Base-by-base conservation (phyloP, 2,888 invertebrate species). In the Archaeoteleia sp. region DNA sequence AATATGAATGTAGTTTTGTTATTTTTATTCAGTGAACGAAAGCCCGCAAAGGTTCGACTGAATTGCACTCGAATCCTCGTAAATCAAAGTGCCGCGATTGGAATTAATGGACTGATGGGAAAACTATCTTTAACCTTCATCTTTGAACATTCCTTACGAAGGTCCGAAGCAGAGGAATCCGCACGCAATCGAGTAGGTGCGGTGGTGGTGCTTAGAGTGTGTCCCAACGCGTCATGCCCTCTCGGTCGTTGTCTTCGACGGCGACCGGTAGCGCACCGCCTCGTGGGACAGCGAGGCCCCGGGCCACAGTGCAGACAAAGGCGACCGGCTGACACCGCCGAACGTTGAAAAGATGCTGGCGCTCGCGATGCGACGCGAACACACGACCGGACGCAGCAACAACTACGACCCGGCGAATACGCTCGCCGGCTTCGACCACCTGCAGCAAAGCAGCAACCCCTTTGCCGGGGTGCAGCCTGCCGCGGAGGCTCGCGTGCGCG, bases 301-400 rank as follows among this genome's bases (percentile, higher is more conserved):
- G 67, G 67, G 67, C 70, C 71, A 67, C 66, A 72, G 71, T 37
- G 15, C 42, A 51, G 60, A 60, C 73, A 69, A 73, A 74, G 68
- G 70, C 76, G 77, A 79, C 73, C 76, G 78, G 75, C 73, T 65
- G 58, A 69, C 60, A 46, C 37, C 37, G 68, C 60, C 74, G 73
- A 76, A 74, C 75, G 66, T 78, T 76, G 77, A 82, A 82, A 83
- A 83, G 80, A 83, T 83, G 83, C 83, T 83, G 83, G 83, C 83
- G 77, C 83, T 83, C 80, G 83, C 83, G 77, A 83, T 83, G 83
- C 82, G 83, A 81, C 83, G 83, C 79, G 83, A 83, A 83, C 83
- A 83, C 75, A 82, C 82, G 77, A 82, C 82, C 75, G 82, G 83
- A 79, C 83, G 83, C 74, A 72, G 74, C 51, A 72, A 70, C 29